Base-by-base conservation (phyloP, 2,113 vertebrate genomes). In the Chloebia gouldiae region DNA sequence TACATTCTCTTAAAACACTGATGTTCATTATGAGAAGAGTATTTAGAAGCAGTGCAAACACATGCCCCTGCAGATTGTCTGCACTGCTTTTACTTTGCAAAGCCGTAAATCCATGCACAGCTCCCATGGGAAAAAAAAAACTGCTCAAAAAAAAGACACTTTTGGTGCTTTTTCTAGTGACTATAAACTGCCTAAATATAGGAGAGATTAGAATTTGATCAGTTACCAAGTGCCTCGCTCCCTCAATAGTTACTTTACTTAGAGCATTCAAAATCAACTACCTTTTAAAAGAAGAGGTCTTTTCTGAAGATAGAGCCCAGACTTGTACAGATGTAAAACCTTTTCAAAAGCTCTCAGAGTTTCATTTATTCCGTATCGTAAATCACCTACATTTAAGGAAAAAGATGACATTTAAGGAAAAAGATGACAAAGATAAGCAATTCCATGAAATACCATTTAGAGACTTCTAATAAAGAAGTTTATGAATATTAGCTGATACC, bases 291-390 rank as follows among this genome's bases (percentile, higher is more conserved):
- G 97, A 96, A 96, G 97, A 88, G 86, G 96, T 92, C 89, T 98
- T 92, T 98, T 98, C 89, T 98, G 98, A 70, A 98, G 98, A 97
- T 99, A 98, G 90, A 98, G 97, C 86, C 98, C 99, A 94, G 98
- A 98, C 96, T 98, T 98, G 97, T 99, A 99, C 50, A 98, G 95
- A 93, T 97, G 97, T 91, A 99, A 98, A 96, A 99, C 97, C 53
- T 98, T 97, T 97, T 99, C 98, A 97, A 99, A 99, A 94, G 98
- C 98, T 71, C 96, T 93, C 93, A 99, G 87, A 6, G 98, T 99
- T 96, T 98, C 97, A 93, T 98, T 98, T 96, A 98, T 98, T 96
- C 98, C 97, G 1, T 98, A 97, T 75, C 83, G 98, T 94, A 99
- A 97, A 92, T 99, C 98, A 75, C 98, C 99, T 99, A 85, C 37